Evolutionary conservation across 1,140 invertebrate species (phyloP), one percentile per base, ranked within the genome.

Genomic region (Ceratina australensis): DNA sequence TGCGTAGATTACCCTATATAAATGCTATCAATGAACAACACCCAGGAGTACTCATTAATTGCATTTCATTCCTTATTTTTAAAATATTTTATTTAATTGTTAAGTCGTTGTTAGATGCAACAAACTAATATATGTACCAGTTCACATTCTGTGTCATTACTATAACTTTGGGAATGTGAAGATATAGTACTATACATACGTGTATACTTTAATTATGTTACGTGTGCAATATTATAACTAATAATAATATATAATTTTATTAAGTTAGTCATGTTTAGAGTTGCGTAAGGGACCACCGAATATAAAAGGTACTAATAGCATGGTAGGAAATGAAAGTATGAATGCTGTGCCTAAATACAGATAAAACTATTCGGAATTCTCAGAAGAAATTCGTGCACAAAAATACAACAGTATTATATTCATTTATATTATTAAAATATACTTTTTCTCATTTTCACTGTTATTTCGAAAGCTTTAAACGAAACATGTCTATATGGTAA

Each of bases 321-420:
- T 72, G 24, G 56, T 78, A 72, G 33, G 3, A 63, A 78, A 72
- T 78, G 76, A 78, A 78, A 78, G 76, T 78, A 72, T 65, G 68
- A 72, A 65, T 72, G 60, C 52, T 65, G 76, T 78, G 76, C 69
- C 68, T 78, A 72, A 78, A 78, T 64, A 78, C 4, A 28, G 24
- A 49, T 78, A 72, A 72, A n/a, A 78, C 54, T 77, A 77, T 77
- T 77, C 20, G n/a, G 68, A 69, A 26, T 50, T 60, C 42, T 54
- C 3, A 42, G 8, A 42, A 42, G 10, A 42, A 42, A 42, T 42
- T 42, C 33, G 7, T 42, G 33, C 33, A 42, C 33, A 24, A 56
- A 56, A 56, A n/a, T 42, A 3, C 18, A 66, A 24, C 12, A 59
- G 5, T 22, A 59, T 68, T 22, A 75, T 12, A 24, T 15, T 42